phyloP scores from a whole-genome alignment of 30 jellyfish, hydroid and myxozoan genomes.

The Turritopsis rubra region DNA sequence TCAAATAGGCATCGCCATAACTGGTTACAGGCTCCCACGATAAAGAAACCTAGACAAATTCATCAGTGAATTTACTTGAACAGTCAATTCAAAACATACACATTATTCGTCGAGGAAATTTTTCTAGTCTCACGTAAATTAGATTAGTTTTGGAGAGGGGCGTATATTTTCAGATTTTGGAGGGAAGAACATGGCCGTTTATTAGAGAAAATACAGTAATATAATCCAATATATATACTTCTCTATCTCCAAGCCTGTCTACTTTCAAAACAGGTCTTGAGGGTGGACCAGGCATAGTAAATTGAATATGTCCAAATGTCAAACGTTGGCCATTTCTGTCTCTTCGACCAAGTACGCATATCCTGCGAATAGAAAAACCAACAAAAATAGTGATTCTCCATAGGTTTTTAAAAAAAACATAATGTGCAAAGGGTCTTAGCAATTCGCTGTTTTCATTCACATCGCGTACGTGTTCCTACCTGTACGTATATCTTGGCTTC shows the following conservation, averaged over 20 bases:
- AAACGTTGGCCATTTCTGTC: conserved; percentile 37
- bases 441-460: background rate
- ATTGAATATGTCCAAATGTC: conserved; percentile 35
- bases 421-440: no score
- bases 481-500: conserved; percentile 56
- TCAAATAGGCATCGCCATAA: conserved; percentile 39
- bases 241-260: conserved; percentile 31
- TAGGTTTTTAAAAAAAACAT: no score
- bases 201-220: no score
- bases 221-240: background rate
- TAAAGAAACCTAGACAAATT: conserved; percentile 17
- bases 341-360: conserved; percentile 37
- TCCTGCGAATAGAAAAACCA: conserved; percentile 13
- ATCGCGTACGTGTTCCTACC: conserved; percentile 32
- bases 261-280: conserved; percentile 35
- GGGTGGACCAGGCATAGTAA: conserved; percentile 59
- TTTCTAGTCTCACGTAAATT: no score
- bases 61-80: no score
- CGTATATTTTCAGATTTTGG: no score
- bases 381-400: no score
- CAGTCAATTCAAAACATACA: no score
- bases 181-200: no score
- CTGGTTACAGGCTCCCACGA: conserved; percentile 45
- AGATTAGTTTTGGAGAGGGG: no score
- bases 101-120: no score